Evolutionary conservation across 2,113 vertebrate genomes (phyloP), one percentile per base, ranked within the genome.

Genomic region (Plecturocebus donacophilus): DNA sequence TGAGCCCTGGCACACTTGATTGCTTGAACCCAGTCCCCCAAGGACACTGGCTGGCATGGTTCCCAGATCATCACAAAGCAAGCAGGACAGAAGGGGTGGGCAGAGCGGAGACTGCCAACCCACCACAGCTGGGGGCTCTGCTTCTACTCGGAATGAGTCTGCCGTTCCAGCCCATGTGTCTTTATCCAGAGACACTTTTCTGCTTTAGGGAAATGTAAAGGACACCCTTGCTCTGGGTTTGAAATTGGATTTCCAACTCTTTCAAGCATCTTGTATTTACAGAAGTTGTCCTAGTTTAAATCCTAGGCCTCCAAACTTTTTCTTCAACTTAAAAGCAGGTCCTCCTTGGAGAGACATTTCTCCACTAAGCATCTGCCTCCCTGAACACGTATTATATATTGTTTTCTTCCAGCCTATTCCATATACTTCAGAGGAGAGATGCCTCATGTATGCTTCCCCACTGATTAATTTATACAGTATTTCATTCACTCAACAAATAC

Each of bases 381-480:
- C 70, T 66, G 30, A 71, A 76, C 21, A 56, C 27, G 3, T 40
- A 12, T 17, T n/a, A 3, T 10, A n/a, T 25, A 2, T 16, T 45
- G 58, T 70, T 42, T 75, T 54, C 35, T 90, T 91, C 9, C 56
- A 79, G 45, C 32, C 25, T 70, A 13, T 66, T 14, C 27, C 5
- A 4, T 56, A 47, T 3, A 13, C 66, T 38, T 81, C 21, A 54
- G 25, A 75, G 42, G 1, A 68, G 32, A 91, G 49, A 7, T 38
- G 19, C 5, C 5, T 45, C n/a, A 35, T 6, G 3, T 6, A 13
- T 20, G 8, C 40, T 61, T 6, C 23, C n/a, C 8, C 2, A 0
- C 19, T 61, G 35, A 73, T 38, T 47, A 70, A 27, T 38, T 42
- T 20, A 38, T 32, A 13, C 16, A 2, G 45, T 42, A 76, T 75